Evolutionary conservation across 2,797 vertebrate species (phyloP).

Genomic region (Selene dorsalis): DNA sequence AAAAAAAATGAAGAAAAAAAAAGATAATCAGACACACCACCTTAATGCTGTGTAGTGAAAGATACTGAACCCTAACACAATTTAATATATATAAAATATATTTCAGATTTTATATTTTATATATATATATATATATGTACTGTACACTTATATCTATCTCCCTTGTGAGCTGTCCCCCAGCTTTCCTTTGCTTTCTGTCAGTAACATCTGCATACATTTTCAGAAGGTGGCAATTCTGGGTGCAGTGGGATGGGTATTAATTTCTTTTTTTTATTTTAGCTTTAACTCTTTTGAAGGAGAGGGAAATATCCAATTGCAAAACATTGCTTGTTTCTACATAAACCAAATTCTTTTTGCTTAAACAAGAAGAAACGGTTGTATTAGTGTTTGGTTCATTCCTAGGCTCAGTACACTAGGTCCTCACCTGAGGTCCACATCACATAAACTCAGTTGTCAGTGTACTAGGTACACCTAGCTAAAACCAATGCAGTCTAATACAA

Average conservation of each 20-base stretch:
- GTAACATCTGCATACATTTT: conserved; percentile 81
- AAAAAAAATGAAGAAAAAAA: conserved; percentile 77
- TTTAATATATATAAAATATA: conserved; percentile 81
- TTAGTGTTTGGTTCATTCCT: conserved; percentile 87
- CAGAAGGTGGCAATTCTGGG: conserved; percentile 61
- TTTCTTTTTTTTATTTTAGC: conserved; percentile 84
- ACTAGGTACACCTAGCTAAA: neutral
- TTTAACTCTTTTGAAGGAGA: conserved; percentile 89
- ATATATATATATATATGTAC: conserved; percentile 76
- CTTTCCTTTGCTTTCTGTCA: conserved; percentile 78
- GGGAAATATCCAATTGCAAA: conserved; percentile 90
- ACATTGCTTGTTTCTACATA: conserved; percentile 93
- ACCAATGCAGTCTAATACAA: neutral
- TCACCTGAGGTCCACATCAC: conserved; percentile 23
- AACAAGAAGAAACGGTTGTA: conserved; percentile 84
- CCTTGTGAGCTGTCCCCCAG: conserved; percentile 84
- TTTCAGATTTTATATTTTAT: conserved; percentile 82
- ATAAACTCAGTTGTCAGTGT: conserved; percentile 9
- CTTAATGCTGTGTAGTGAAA: conserved; percentile 88
- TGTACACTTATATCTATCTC: conserved; percentile 89
- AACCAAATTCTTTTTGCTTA: conserved; percentile 90
- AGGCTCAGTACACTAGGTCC: conserved; percentile 3
- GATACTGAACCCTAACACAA: conserved; percentile 78
- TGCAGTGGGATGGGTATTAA: conserved; percentile 62
- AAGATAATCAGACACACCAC: conserved; percentile 77